Conservation (phyloP, 2,797 vertebrate species). For the Tokudaia tokunoshimensis region DNA sequence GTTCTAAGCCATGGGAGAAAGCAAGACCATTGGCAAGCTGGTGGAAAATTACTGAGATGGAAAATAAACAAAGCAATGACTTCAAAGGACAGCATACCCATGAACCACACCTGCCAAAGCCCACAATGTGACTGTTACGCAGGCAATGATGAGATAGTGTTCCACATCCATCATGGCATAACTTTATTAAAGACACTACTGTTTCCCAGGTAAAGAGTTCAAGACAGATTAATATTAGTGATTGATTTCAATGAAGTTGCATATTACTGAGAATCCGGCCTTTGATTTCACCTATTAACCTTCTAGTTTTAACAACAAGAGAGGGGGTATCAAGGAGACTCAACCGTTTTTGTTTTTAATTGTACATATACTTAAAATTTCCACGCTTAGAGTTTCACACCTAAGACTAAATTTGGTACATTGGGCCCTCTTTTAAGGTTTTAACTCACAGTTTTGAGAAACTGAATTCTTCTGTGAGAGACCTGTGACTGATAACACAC, state of each 20-base stretch:
- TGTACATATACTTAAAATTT: constrained; percentile 21
- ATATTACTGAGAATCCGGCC: background rate
- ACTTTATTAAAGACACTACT: background rate
- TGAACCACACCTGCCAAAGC: background rate
- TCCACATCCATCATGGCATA: background rate
- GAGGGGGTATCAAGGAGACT: background rate
- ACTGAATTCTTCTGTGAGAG: background rate
- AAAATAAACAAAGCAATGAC: background rate
- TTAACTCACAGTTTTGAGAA: background rate
- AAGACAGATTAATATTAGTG: background rate
- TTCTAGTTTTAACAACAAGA: background rate
- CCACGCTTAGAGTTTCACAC: background rate
- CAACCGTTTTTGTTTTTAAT: background rate
- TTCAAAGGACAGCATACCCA: background rate
- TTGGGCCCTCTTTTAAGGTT: background rate
- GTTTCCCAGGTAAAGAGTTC: background rate
- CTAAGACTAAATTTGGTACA: background rate
- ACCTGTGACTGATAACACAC: background rate
- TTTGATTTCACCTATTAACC: background rate
- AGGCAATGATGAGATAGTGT: background rate
- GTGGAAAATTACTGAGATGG: background rate
- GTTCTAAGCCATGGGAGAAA: background rate
- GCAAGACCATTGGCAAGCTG: background rate
- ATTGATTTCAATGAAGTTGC: background rate
- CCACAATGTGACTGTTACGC: background rate